Base-by-base conservation (phyloP, 2,888 invertebrate genomes). In the Halocaridina rubra region DNA sequence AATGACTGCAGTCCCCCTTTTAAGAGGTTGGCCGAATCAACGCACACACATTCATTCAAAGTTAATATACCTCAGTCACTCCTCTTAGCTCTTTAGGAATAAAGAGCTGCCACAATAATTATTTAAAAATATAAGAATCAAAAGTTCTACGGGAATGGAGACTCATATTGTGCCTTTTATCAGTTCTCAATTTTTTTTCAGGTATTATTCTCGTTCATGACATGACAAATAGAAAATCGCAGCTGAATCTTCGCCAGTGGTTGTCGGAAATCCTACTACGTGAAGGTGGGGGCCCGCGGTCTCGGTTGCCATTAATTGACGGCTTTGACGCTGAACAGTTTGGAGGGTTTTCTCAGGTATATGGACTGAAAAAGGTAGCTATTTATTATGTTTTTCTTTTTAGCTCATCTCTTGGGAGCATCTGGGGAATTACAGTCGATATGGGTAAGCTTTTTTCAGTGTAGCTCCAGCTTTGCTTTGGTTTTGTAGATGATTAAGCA, bases 121-220 rank as follows among this genome's bases (percentile, higher is more conserved):
- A n/a, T n/a, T n/a, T n/a, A n/a, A n/a, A n/a, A n/a, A n/a, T n/a
- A n/a, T n/a, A n/a, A n/a, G n/a, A n/a, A n/a, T n/a, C n/a, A n/a
- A n/a, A n/a, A n/a, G n/a, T n/a, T n/a, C n/a, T n/a, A n/a, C n/a
- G n/a, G n/a, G n/a, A n/a, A n/a, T n/a, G n/a, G n/a, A n/a, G n/a
- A n/a, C n/a, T n/a, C n/a, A n/a, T n/a, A n/a, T n/a, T n/a, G n/a
- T n/a, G n/a, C n/a, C n/a, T n/a, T n/a, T n/a, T n/a, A n/a, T n/a
- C n/a, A n/a, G n/a, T n/a, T n/a, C n/a, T 32, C 24, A 16, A n/a
- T n/a, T 74, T 85, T 53, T 16, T 78, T 84, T 24, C 79, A 88
- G 86, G 95, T 86, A 95, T 98, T 46, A 97, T 99, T 89, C 92
- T 99, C 86, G 98, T 99, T 1, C 98, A 99, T 91, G 99, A 99